Percentiles rank a stretch among this genome's conserved stretches.
These are phyloP conservation scores for Eubucco bourcierii DNA, from an alignment of 2,113 vertebrate species.

Conservation along the genomic window DNA sequence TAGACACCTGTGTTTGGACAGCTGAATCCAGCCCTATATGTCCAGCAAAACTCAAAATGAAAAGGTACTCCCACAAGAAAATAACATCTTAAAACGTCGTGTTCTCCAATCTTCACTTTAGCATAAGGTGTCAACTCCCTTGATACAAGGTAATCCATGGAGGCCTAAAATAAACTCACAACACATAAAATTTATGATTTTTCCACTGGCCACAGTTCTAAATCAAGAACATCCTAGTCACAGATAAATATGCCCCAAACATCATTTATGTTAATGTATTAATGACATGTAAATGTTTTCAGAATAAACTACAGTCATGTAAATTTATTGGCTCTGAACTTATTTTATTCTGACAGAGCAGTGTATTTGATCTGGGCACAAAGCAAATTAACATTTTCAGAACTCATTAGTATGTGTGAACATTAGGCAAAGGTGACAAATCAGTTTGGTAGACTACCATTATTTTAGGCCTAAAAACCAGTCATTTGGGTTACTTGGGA, in stretches of 20 bases:
- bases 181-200: not conserved
- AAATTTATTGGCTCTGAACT: constrained; percentile 62
- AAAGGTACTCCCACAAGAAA: not conserved
- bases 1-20: not conserved
- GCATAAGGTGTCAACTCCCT: not conserved
- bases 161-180: not conserved
- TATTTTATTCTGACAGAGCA: constrained; percentile 32
- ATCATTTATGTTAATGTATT: constrained; percentile 58
- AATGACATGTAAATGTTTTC: constrained; percentile 68
- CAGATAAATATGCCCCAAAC: not conserved
- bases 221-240: not conserved
- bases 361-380: constrained; percentile 52
- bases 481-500: not conserved
- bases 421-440: constrained; percentile 50
- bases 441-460: constrained; percentile 3
- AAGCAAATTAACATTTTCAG: constrained; percentile 66
- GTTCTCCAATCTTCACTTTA: not conserved
- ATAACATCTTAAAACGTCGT: not conserved
- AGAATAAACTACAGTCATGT: constrained; percentile 42
- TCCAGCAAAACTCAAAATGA: not conserved
- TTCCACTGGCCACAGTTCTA: not conserved
- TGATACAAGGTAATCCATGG: not conserved
- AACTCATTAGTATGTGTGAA: constrained; percentile 53
- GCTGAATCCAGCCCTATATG: fast-evolving
- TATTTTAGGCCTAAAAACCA: constrained; percentile 11